A percentile compares a stretch with the other conserved stretches of the same genome.
phyloP scores from a whole-genome alignment of 2,888 invertebrate genomes.

The Cheilosia vulpina region DNA sequence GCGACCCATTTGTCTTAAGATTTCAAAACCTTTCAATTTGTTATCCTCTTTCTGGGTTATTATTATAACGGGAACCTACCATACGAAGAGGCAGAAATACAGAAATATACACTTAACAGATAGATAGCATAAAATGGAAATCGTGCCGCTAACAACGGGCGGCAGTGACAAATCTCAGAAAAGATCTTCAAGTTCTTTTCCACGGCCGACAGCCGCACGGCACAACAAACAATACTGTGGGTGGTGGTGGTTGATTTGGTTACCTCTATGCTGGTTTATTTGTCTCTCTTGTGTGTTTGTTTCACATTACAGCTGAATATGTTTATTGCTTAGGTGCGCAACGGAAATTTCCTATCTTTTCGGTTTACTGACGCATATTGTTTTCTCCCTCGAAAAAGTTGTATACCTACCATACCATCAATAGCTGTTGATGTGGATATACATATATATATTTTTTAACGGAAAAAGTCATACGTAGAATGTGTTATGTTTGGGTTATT shows the following conservation, averaged over 20 bases:
- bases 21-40: conserved; percentile 48
- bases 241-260: conserved; percentile 55
- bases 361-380: conserved; percentile 10
- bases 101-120: conserved; percentile 50
- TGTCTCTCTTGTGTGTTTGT: conserved; percentile 14
- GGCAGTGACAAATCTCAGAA: conserved; percentile 46
- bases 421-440: too few species aligned
- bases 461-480: too few species aligned
- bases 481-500: too few species aligned
- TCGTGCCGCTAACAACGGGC: conserved; percentile 50
- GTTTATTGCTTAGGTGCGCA: conserved; percentile 20
- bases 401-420: neutral
- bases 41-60: conserved; percentile 34
- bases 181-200: conserved; percentile 54
- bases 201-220: neutral
- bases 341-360: conserved; percentile 47
- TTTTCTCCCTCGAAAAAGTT: neutral
- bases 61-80: conserved; percentile 57
- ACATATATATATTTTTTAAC: too few species aligned
- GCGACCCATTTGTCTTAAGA: conserved; percentile 45
- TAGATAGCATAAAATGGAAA: conserved; percentile 54
- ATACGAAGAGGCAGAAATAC: conserved; percentile 46
- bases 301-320: conserved; percentile 35
- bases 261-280: conserved; percentile 40
- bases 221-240: conserved; percentile 33